phyloP scores from a whole-genome alignment of 2,113 vertebrate genomes.

The Corythoichthys intestinalis region DNA sequence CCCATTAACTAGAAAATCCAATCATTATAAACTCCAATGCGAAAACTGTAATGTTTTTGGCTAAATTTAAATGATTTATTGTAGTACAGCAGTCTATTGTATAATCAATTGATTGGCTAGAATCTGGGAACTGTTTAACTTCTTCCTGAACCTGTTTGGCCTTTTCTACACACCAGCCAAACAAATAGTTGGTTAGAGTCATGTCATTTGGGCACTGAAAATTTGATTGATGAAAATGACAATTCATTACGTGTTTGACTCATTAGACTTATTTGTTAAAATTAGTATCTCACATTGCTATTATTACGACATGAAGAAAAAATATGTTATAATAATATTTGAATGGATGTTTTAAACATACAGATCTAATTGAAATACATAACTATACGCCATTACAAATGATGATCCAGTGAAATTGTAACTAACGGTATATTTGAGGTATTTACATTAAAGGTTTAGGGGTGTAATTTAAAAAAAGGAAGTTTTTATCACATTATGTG shows the following conservation, averaged over 20 bases:
- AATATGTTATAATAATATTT: not conserved
- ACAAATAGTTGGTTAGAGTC: not conserved
- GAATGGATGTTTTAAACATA: not conserved
- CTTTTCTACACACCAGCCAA: not conserved
- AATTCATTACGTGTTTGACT: too few relatives aligned
- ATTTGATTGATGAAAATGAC: not conserved
- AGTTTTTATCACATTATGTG: not conserved
- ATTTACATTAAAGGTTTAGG: not conserved
- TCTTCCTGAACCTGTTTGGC: not conserved
- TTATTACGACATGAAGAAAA: not conserved
- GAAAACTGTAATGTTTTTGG: not conserved
- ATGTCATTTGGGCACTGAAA: not conserved
- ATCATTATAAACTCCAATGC: not conserved
- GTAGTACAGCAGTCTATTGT: not conserved
- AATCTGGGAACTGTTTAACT: not conserved
- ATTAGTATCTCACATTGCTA: not conserved
- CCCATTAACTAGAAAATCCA: conserved; percentile 2
- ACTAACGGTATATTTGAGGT: not conserved
- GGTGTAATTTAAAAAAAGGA: not conserved
- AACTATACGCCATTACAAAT: not conserved
- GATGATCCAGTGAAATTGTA: not conserved
- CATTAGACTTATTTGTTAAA: not conserved
- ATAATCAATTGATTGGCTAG: not conserved
- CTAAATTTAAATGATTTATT: not conserved
- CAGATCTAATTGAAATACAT: not conserved